phyloP scores from a whole-genome alignment of 1,140 invertebrate species.

The Chionoecetes opilio region DNA sequence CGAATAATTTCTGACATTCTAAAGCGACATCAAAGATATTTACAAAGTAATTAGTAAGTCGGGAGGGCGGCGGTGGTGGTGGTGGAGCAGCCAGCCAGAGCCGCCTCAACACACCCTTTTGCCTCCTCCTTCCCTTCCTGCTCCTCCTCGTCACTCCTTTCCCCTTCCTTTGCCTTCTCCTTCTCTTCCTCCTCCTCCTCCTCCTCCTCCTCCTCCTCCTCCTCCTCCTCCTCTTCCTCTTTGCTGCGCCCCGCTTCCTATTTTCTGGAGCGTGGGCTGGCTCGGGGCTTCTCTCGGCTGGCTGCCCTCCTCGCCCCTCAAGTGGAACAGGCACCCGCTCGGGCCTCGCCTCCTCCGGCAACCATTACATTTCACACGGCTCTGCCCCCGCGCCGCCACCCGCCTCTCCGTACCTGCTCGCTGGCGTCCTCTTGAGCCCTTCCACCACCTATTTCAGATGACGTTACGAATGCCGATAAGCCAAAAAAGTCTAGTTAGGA shows the following conservation, averaged over 20 bases:
- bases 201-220: slow-evolving; percentile 44
- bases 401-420: neutral
- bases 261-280: neutral
- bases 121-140: neutral
- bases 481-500: neutral
- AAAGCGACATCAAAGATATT: slow-evolving; percentile 72
- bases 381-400: slow-evolving; percentile 39
- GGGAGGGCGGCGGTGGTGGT: slow-evolving; percentile 39
- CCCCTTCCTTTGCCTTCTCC: neutral
- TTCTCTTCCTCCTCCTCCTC: neutral
- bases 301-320: slow-evolving; percentile 50
- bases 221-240: slow-evolving; percentile 36
- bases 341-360: slow-evolving; percentile 48
- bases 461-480: slow-evolving; percentile 28
- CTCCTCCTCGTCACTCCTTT: neutral
- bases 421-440: neutral
- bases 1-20: slow-evolving; percentile 57
- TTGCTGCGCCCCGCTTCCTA: neutral
- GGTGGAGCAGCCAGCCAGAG: slow-evolving; percentile 21
- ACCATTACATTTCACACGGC: slow-evolving; percentile 79
- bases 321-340: slow-evolving; percentile 66
- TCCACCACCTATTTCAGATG: neutral
- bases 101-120: slow-evolving; percentile 3
- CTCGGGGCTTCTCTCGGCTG: neutral
- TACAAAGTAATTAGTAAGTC: slow-evolving; percentile 73